These are phyloP conservation scores for Drosophila yooni DNA, from an alignment of 2,888 invertebrate genomes.

Conservation along the genomic window DNA sequence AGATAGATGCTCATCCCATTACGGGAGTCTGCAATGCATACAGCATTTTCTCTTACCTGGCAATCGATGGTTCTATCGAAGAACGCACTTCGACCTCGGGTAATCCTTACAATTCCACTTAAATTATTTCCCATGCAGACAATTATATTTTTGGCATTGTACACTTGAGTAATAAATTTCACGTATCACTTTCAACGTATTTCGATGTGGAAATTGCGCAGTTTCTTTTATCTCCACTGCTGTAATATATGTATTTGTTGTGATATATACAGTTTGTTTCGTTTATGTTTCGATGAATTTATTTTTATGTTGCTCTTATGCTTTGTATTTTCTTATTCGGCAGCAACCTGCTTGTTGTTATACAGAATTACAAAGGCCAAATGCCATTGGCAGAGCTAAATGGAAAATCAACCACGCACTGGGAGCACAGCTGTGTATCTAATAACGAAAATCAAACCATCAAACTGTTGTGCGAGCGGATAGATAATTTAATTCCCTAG, in stretches of 20 bases:
- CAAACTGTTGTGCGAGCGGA: slow-evolving; percentile 45
- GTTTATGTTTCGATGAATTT: not conserved
- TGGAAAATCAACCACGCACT: slow-evolving; percentile 45
- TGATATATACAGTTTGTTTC: not conserved
- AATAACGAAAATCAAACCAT: slow-evolving; percentile 68
- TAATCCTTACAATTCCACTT: slow-evolving; percentile 26
- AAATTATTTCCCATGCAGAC: slow-evolving; percentile 67
- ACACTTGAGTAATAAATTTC: not conserved
- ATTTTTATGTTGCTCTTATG: slow-evolving; percentile 4
- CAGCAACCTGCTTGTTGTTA: slow-evolving; percentile 67
- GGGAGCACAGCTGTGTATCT: slow-evolving; percentile 74
- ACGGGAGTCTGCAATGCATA: not conserved
- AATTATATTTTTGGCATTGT: slow-evolving; percentile 10
- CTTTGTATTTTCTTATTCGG: slow-evolving; percentile 45
- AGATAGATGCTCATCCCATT: not conserved
- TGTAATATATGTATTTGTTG: not conserved
- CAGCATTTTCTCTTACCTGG: slow-evolving; percentile 51
- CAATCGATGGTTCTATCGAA: slow-evolving; percentile 42
- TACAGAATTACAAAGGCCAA: slow-evolving; percentile 40
- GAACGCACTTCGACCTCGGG: slow-evolving; percentile 33
- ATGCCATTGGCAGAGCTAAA: slow-evolving; percentile 25
- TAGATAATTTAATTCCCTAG: slow-evolving; percentile 53
- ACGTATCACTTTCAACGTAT: not conserved
- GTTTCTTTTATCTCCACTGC: not conserved
- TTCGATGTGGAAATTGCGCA: slow-evolving; percentile 15